Percentiles rank a stretch among this genome's conserved stretches.
Evolutionary conservation across 53 echinoderm and acorn worm species (phyloP).

Genomic region (Luidia sarsii): DNA sequence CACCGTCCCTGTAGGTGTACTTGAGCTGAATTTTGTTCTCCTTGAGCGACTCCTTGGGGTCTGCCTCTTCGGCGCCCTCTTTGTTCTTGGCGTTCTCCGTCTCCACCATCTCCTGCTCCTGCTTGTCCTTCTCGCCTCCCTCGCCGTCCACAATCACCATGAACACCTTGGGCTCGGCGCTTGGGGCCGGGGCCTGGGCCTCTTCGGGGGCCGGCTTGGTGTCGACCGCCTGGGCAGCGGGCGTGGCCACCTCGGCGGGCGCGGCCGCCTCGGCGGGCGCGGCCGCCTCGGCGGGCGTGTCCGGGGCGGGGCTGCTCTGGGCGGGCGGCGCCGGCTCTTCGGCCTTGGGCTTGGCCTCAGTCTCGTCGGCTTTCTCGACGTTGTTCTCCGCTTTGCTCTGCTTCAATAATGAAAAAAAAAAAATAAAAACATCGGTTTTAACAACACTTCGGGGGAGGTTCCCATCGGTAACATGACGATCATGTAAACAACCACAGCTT

Average conservation of each 20-base stretch:
- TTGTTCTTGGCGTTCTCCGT: constrained; percentile 66
- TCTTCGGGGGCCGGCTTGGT: background rate
- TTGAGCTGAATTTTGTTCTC: constrained; percentile 98
- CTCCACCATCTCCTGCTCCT: constrained; percentile 72
- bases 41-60: constrained; percentile 78
- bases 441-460: too few species aligned
- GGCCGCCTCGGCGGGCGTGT: too few species aligned
- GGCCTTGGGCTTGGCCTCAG: too few species aligned
- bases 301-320: too few species aligned
- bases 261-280: background rate
- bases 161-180: constrained; percentile 30
- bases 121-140: constrained; percentile 61
- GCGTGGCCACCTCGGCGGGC: constrained; percentile 21
- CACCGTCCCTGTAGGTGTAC: constrained; percentile 99
- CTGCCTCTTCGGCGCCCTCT: constrained; percentile 76
- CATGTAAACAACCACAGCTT: too few species aligned
- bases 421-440: too few species aligned
- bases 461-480: too few species aligned
- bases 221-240: background rate
- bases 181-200: background rate
- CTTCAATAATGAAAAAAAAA: too few species aligned
- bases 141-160: constrained; percentile 61
- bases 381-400: too few species aligned
- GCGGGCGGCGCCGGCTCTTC: too few species aligned
- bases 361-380: too few species aligned